Percentiles rank a stretch among this genome's conserved stretches.
phyloP scores from a whole-genome alignment of 2,888 invertebrate species.

The Helleia helle region DNA sequence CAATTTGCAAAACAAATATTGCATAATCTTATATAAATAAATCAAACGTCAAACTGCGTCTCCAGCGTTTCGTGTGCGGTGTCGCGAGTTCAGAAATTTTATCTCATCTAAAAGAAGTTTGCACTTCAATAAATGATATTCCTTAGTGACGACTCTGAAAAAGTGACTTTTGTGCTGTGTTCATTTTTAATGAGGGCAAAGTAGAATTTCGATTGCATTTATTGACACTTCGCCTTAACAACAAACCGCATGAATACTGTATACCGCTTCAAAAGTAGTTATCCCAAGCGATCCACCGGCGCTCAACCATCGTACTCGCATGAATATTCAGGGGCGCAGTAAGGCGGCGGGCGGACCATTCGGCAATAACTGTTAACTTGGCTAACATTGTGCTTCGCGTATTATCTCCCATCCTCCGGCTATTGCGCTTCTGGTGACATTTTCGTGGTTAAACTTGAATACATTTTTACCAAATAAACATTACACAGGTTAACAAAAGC shows the following conservation, averaged over 20 bases:
- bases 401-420: slow-evolving; percentile 35
- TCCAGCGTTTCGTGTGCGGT: too few species aligned
- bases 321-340: slow-evolving; percentile 56
- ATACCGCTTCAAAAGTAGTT: slow-evolving; percentile 28
- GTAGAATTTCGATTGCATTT: slow-evolving; percentile 10
- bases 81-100: too few species aligned
- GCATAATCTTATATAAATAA: too few species aligned
- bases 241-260: slow-evolving; percentile 24
- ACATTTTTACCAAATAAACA: neutral
- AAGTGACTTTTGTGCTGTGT: too few species aligned
- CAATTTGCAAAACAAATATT: too few species aligned
- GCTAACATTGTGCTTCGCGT: slow-evolving; percentile 37
- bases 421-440: slow-evolving; percentile 21
- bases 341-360: slow-evolving; percentile 37
- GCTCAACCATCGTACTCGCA: slow-evolving; percentile 35
- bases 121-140: too few species aligned
- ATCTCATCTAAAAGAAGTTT: too few species aligned
- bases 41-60: too few species aligned
- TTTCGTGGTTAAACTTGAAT: slow-evolving; percentile 19
- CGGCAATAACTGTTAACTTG: slow-evolving; percentile 63
- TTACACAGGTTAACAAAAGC: neutral
- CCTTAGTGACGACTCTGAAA: too few species aligned
- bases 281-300: slow-evolving; percentile 30
- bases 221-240: slow-evolving; percentile 20
- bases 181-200: too few species aligned